Conservation (phyloP, 2,113 vertebrate species). For the Fregata magnificens region DNA sequence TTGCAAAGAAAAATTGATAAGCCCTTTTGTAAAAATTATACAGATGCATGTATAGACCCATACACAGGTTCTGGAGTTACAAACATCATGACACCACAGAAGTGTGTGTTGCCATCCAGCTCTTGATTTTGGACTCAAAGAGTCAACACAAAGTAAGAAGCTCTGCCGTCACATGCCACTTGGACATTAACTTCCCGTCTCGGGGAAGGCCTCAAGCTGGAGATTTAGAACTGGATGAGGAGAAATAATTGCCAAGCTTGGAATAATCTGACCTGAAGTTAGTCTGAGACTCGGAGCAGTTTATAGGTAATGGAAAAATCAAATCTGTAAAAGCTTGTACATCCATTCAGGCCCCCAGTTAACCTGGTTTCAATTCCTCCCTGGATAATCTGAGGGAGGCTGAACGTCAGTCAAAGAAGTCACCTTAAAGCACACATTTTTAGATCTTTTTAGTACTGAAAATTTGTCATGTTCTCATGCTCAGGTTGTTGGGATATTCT, state of each 20-base stretch:
- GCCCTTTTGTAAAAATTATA: neutral
- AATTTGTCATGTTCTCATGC: slow-evolving; percentile 27
- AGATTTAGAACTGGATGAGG: neutral
- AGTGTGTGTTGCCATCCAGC: neutral
- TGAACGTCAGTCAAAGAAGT: slow-evolving; percentile 27
- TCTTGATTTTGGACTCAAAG: neutral
- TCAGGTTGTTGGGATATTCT: slow-evolving; percentile 30
- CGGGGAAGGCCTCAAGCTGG: neutral
- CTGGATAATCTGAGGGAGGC: neutral
- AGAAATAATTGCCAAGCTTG: neutral
- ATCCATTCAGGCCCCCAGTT: neutral
- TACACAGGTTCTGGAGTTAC: neutral
- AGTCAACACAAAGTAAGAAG: neutral
- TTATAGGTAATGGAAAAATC: slow-evolving; percentile 27
- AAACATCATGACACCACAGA: neutral
- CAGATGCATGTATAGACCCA: neutral
- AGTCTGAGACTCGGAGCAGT: neutral
- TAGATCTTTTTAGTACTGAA: slow-evolving; percentile 11
- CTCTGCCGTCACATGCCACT: neutral
- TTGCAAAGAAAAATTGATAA: neutral
- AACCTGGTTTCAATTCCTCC: neutral
- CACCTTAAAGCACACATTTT: neutral
- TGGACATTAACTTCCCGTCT: neutral
- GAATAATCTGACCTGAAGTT: neutral
- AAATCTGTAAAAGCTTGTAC: neutral